Percentiles rank a stretch among this genome's conserved stretches.
phyloP scores from a whole-genome alignment of 2,797 vertebrate genomes.

The Fundulus diaphanus region DNA sequence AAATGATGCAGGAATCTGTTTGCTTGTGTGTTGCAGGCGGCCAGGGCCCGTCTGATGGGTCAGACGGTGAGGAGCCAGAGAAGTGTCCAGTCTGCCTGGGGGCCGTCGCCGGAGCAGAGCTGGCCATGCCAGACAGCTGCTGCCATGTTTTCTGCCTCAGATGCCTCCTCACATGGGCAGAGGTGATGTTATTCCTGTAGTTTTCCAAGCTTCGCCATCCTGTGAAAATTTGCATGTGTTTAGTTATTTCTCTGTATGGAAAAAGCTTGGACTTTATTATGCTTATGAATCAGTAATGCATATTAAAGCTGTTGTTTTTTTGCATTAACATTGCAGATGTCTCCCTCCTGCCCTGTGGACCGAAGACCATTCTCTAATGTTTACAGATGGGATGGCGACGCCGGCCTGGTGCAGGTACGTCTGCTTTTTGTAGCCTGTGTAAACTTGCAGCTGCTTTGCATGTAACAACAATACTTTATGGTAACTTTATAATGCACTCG shows the following conservation, averaged over 20 bases:
- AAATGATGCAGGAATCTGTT: neutral
- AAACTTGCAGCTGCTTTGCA: no score
- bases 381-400: constrained; percentile 82
- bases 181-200: constrained; percentile 80
- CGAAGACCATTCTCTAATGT: constrained; percentile 89
- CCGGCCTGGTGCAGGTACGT: constrained; percentile 86
- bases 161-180: constrained; percentile 96
- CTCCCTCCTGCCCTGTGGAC: constrained; percentile 93
- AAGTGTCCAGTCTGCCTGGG: constrained; percentile 95
- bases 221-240: neutral
- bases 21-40: constrained; percentile 53
- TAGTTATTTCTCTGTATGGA: neutral
- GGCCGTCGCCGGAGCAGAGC: constrained; percentile 82
- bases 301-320: neutral
- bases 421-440: no score
- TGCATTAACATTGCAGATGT: constrained; percentile 79
- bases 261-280: neutral
- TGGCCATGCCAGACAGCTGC: constrained; percentile 92
- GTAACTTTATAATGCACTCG: neutral
- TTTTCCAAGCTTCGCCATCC: no score
- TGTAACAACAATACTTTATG: neutral
- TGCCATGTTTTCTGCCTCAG: constrained; percentile 92
- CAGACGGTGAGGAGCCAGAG: constrained; percentile 79
- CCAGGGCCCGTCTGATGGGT: constrained; percentile 70
- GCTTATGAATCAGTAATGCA: neutral